These are phyloP conservation scores for Sparidentex hasta DNA, from an alignment of 2,797 vertebrate genomes.

Conservation along the genomic window DNA sequence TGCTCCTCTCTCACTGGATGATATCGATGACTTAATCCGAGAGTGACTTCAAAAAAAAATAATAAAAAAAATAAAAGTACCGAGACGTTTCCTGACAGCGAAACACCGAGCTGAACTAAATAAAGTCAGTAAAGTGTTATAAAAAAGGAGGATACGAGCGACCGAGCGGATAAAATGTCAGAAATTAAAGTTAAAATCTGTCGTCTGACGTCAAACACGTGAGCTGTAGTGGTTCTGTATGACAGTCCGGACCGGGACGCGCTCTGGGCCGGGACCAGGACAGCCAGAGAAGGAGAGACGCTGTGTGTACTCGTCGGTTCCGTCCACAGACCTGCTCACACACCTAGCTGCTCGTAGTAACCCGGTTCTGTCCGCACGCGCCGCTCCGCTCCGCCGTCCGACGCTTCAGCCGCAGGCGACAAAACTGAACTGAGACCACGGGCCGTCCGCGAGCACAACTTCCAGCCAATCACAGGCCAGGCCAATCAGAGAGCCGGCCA, in stretches of 20 bases:
- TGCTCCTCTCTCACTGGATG: background rate
- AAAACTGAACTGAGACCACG: slow-evolving; percentile 54
- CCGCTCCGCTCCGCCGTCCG: slow-evolving; percentile 21
- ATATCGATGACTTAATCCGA: slow-evolving; percentile 18
- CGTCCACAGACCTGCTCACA: too few species aligned
- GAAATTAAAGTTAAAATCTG: background rate
- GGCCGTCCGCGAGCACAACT: slow-evolving; percentile 58
- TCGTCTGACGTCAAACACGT: slow-evolving; percentile 60
- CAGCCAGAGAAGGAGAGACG: background rate
- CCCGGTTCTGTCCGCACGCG: slow-evolving; percentile 47
- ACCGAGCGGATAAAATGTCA: background rate
- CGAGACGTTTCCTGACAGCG: slow-evolving; percentile 21
- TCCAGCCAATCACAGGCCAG: slow-evolving; percentile 71
- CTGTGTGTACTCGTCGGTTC: background rate
- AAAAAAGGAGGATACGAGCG: too few species aligned
- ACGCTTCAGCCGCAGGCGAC: slow-evolving; percentile 70
- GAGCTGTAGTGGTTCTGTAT: slow-evolving; percentile 72
- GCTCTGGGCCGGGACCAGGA: slow-evolving; percentile 1
- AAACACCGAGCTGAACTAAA: background rate
- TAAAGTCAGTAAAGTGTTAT: background rate
- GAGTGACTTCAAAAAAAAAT: background rate
- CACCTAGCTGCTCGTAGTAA: too few species aligned
- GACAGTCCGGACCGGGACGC: slow-evolving; percentile 64
- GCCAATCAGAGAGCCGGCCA: slow-evolving; percentile 73
- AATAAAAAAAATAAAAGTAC: background rate